Evolutionary conservation across 1,140 invertebrate genomes (phyloP).

Genomic region (Eriocheir sinensis): DNA sequence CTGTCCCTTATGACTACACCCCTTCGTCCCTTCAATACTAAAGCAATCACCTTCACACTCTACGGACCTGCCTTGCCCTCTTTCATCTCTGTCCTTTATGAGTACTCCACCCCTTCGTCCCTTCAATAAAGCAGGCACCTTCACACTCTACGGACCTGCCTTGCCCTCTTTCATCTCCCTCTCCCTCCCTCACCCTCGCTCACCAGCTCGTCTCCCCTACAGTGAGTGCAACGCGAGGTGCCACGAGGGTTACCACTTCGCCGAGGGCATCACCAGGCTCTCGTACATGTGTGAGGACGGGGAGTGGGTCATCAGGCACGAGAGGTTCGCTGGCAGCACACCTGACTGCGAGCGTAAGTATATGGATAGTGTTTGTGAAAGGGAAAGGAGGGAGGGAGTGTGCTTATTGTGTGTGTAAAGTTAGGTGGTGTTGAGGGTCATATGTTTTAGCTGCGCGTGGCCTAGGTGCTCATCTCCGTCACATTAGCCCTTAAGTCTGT

Average conservation of each 20-base stretch:
- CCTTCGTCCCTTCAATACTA: background rate
- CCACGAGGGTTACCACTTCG: constrained; percentile 85
- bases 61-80: too few relatives aligned
- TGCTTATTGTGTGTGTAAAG: too few relatives aligned
- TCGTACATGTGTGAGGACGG: constrained; percentile 86
- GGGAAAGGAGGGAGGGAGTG: too few relatives aligned
- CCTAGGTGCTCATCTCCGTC: too few relatives aligned
- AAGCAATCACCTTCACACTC: background rate
- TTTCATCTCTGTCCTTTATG: too few relatives aligned
- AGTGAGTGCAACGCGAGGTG: constrained; percentile 87
- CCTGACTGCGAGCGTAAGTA: constrained; percentile 87
- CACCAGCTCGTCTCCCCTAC: constrained; percentile 41
- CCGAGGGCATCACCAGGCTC: constrained; percentile 85
- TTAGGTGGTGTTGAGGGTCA: too few relatives aligned
- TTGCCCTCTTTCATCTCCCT: background rate
- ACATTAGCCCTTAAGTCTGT: too few relatives aligned
- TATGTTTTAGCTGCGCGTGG: too few relatives aligned
- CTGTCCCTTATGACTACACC: too few relatives aligned
- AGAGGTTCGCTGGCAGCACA: constrained; percentile 84
- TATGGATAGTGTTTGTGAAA: constrained; percentile 47
- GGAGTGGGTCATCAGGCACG: constrained; percentile 85
- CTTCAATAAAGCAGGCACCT: background rate
- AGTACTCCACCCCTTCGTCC: too few relatives aligned
- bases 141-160: background rate
- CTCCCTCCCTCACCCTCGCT: background rate